Evolutionary conservation across 2,113 vertebrate species (phyloP), one percentile per base, ranked within the genome.

Genomic region (Phycodurus eques): DNA sequence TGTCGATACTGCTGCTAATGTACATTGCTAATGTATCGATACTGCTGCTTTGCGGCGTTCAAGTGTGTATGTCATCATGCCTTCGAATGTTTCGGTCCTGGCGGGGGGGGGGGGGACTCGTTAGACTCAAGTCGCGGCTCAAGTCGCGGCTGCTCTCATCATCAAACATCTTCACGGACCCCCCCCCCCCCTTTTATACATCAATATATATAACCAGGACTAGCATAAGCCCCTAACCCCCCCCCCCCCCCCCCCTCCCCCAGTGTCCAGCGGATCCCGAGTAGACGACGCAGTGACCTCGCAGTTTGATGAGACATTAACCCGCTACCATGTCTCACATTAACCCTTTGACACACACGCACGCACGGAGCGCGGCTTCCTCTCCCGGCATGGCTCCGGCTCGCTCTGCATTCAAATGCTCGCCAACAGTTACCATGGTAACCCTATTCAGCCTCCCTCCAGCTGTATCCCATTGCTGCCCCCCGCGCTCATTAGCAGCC

Each of bases 371-470:
- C 13, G 80, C 76, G 74, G 72, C 86, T 70, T 80, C 83, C 77
- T 67, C 69, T 61, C 49, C 77, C 46, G 57, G 71, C 62, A 64
- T 49, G 83, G 66, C 74, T 73, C 76, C 76, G 67, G 51, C 83
- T 82, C 76, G 79, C 88, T 71, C 79, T 88, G 83, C 83, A 89
- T 92, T 88, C 86, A 91, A 85, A 89, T 91, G 86, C 83, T 88
- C 80, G 85, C 89, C 88, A 85, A 89, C 82, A 84, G 89, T 92
- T 90, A 82, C 91, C 89, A 93, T 92, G 91, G 91, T 91, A 91
- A 90, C 90, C 59, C 85, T 81, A 91, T 92, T 92, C 90, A 91
- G 86, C 88, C 77, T 85, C 81, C 53, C 75, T 84, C 88, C 89
- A 90, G 88, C 89, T 90, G 89, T 89, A 91, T 84, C 83, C 82